Base-by-base conservation (phyloP, 1,140 invertebrate species). In the Agrypnia vestita region DNA sequence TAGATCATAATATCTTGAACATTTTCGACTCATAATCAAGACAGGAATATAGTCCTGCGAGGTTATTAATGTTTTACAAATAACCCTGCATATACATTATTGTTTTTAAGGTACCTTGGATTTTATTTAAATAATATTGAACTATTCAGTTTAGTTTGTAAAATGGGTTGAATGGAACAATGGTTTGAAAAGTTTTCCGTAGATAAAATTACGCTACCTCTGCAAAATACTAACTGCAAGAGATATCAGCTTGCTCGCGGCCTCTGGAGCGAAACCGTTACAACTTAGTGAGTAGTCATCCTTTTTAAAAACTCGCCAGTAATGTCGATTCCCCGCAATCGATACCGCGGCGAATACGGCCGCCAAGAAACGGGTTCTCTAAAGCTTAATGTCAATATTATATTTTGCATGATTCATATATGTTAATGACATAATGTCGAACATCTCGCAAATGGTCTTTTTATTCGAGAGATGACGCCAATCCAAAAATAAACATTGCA, bases 231-330 rank as follows among this genome's bases (percentile, higher is more conserved):
- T 35, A 13, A 62, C 25, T 35, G 35, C 19, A 13, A 76, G 51
- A 15, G 44, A 47, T 55, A 59, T 59, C 46, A 62, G 49, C 55
- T 71, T 74, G 46, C 67, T 35, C 13, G 25, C 35, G 17, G 46
- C 55, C 21, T 81, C 56, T 78, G 67, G 53, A 76, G 62, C 80
- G 80, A 59, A 55, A 79, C 76, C 47, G 77, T 71, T 59, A 47
- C 12, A 73, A 56, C 19, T 72, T 53, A 35, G 10, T 25, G 53
- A 56, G 51, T 10, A 62, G 46, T 49, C 56, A 55, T 21, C 64
- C 15, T 56, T 78, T 67, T 53, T 21, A 75, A 78, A 82, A 56
- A 76, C 76, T 67, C 46, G 46, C 62, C 17, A 15, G 35, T 17
- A 43, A 44, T 15, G 21, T 15, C 46, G 74, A 69, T 76, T 49